A percentile compares a stretch with the other conserved stretches of the same genome.
These are phyloP conservation scores for Drosophila heteroneura DNA, from an alignment of 2,888 invertebrate species.

Conservation along the genomic window DNA sequence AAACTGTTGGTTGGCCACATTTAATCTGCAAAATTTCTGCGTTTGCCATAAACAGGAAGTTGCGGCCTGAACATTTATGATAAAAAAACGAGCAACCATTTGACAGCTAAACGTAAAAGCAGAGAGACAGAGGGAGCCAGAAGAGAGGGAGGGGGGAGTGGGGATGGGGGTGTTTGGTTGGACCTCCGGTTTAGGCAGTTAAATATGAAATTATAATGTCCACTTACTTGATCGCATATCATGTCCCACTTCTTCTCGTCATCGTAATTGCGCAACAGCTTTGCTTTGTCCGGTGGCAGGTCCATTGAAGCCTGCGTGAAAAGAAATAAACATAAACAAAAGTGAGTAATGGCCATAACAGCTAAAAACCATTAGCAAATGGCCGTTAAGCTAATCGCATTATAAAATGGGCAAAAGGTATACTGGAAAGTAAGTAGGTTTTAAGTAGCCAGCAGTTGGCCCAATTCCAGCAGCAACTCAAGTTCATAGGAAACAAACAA, in stretches of 20 bases:
- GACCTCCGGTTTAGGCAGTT: conserved; percentile 9
- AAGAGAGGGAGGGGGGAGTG: neutral
- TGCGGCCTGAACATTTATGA: conserved; percentile 27
- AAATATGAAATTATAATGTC: conserved; percentile 28
- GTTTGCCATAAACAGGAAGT: conserved; percentile 62
- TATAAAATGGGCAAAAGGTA: neutral
- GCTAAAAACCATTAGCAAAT: conserved; percentile 42
- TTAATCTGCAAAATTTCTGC: conserved; percentile 51
- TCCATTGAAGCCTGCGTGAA: conserved; percentile 98
- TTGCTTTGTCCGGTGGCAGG: conserved; percentile 99
- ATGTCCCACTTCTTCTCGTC: conserved; percentile 99
- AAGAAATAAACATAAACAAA: conserved; percentile 42
- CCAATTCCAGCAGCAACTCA: neutral
- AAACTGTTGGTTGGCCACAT: conserved; percentile 22
- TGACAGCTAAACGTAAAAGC: neutral
- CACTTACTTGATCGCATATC: conserved; percentile 97
- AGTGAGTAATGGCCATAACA: conserved; percentile 37
- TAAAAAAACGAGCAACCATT: conserved; percentile 38
- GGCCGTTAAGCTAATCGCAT: conserved; percentile 13
- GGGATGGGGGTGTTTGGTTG: neutral
- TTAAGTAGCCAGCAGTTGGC: neutral
- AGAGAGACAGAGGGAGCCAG: neutral
- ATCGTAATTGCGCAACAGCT: conserved; percentile 97
- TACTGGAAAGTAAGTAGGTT: neutral
- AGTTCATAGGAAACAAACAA: neutral